Base-by-base conservation (phyloP, 2,888 invertebrate species). In the Tipula lateralis region DNA sequence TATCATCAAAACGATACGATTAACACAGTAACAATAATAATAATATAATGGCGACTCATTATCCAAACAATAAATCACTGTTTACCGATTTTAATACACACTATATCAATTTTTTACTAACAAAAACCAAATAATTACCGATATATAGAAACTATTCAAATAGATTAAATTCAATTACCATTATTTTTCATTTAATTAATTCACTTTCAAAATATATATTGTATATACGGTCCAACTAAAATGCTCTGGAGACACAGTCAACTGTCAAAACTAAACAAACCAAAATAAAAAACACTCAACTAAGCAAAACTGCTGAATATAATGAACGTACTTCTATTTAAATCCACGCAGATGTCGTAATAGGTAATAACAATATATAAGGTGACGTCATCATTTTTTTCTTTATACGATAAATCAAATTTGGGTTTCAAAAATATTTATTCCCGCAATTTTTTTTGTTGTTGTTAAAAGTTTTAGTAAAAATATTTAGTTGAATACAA, bases 391-490 rank as follows among this genome's bases (percentile, higher is more conserved):
- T 82, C 82, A 82, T 16, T 82, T 82, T 81, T 81, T 66, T n/a
- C n/a, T n/a, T 66, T 32, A 30, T 82, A 30, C 82, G 82, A 82
- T 82, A 82, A n/a, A 30, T 16, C 5, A 82, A 30, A 16, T 9
- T 66, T 66, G 4, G 6, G 1, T n/a, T 29, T 29, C 29, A 82
- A n/a, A 19, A 83, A 83, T 34, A n/a, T 34, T 29, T 50, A 16
- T 85, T 83, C 39, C 32, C 30, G 29, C 34, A 83, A 83, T 83
- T 83, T 83, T n/a, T n/a, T 34, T 83, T 32, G 0, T 30, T n/a
- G n/a, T n/a, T n/a, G n/a, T n/a, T n/a, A 4, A 44, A n/a, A 39
- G 13, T 82, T 29, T 81, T 84, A 85, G 84, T 85, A 29, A 82
- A 82, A 13, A n/a, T n/a, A n/a, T n/a, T 32, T 4, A 32, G 9